Percentiles rank a stretch among this genome's conserved stretches.
These are phyloP conservation scores for Cheumatopsyche charites DNA, from an alignment of 1,140 invertebrate genomes.

Conservation along the genomic window DNA sequence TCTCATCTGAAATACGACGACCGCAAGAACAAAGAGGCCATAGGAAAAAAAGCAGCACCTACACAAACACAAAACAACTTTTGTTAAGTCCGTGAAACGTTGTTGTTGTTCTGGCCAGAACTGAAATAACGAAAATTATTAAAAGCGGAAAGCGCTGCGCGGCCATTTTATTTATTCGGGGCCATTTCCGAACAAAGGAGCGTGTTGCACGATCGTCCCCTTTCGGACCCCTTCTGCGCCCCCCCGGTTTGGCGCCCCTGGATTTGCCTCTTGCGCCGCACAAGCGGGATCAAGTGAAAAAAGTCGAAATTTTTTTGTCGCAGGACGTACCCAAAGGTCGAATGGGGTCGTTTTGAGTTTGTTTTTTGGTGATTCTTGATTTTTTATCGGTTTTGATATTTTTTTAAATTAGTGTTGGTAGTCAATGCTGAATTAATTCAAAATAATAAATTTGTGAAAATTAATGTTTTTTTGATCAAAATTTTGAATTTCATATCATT, in stretches of 20 bases:
- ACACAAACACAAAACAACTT: slow-evolving; percentile 10
- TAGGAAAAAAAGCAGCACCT: slow-evolving; percentile 27
- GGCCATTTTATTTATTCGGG: slow-evolving; percentile 45
- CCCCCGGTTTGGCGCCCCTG: not conserved
- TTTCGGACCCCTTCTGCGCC: not conserved
- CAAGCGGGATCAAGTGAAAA: too few species aligned
- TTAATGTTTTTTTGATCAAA: too few species aligned
- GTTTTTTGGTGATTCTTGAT: too few species aligned
- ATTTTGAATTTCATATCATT: too few species aligned
- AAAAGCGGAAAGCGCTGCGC: slow-evolving; percentile 44
- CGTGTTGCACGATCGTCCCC: not conserved
- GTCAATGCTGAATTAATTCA: too few species aligned
- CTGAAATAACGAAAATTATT: slow-evolving; percentile 46
- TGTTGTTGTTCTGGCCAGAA: slow-evolving; percentile 31
- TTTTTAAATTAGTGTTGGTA: too few species aligned
- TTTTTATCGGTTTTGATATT: too few species aligned
- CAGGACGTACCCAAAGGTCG: too few species aligned
- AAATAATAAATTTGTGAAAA: too few species aligned
- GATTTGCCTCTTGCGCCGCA: not conserved
- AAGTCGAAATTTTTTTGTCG: too few species aligned
- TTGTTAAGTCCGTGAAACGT: slow-evolving; percentile 46
- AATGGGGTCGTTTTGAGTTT: too few species aligned
- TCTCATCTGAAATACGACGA: slow-evolving; percentile 36
- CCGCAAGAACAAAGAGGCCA: slow-evolving; percentile 32
- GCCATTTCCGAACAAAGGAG: slow-evolving; percentile 48